These are phyloP conservation scores for Ramphastos sulfuratus DNA, from an alignment of 2,113 vertebrate species.

Conservation along the genomic window DNA sequence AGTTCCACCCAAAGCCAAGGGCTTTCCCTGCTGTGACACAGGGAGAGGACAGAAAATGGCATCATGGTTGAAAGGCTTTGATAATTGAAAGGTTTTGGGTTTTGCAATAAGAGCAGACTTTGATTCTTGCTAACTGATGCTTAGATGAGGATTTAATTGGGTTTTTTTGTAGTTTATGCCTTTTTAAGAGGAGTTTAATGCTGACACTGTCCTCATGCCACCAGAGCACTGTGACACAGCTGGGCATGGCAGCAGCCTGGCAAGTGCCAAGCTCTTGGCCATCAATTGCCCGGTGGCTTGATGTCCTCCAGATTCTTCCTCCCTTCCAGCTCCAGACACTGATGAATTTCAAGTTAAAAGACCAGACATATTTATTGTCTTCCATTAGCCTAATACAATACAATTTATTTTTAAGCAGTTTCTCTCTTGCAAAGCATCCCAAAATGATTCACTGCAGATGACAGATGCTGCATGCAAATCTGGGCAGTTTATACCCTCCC, in stretches of 20 bases:
- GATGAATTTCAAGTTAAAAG: constrained; percentile 60
- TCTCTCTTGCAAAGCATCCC: constrained; percentile 25
- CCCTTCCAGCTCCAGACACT: constrained; percentile 3
- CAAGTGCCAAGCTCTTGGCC: background rate
- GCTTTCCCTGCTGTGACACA: rapidly evolving
- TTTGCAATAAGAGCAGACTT: background rate
- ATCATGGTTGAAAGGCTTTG: background rate
- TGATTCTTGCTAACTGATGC: background rate
- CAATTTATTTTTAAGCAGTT: constrained; percentile 64
- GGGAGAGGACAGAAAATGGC: background rate
- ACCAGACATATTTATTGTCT: constrained; percentile 55
- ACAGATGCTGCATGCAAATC: constrained; percentile 27
- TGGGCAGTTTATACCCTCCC: background rate
- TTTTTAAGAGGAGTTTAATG: background rate
- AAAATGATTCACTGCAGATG: constrained; percentile 42
- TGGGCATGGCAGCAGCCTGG: background rate
- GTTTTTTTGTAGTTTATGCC: background rate
- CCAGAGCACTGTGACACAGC: background rate
- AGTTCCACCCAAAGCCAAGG: background rate
- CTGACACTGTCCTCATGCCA: background rate
- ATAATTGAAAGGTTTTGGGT: background rate
- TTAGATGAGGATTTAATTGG: background rate
- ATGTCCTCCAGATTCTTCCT: background rate
- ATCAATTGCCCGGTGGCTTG: background rate
- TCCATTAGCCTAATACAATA: constrained; percentile 64